Base-by-base conservation (phyloP, 1,140 invertebrate genomes). In the Brachionus manjavacas region DNA sequence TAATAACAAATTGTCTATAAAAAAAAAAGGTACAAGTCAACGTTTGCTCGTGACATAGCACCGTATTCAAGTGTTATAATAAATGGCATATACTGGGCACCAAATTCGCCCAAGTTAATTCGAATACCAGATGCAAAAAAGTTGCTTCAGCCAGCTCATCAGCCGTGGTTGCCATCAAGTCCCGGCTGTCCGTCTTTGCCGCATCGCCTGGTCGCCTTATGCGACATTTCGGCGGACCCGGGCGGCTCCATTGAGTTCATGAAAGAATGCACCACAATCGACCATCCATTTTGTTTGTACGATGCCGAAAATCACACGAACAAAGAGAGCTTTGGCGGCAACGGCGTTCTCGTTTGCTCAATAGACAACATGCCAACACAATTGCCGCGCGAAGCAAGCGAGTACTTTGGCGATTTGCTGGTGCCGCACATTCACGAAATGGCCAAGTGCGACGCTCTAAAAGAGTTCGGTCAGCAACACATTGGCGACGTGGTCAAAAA, bases 311-410 rank as follows among this genome's bases (percentile, higher is more conserved):
- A 92, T 94, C 87, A 84, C 46, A 74, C 68, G 28, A 74, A 72
- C 20, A 52, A 55, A n/a, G 83, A 84, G 12, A 72, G 70, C 25
- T 49, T 86, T 41, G 49, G 55, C 46, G 83, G 83, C n/a, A 74
- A 55, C 0, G 98, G 98, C 23, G 96, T 99, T 2, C 90, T 99
- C 68, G 96, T 99, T 1, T 99, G 98, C 88, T 97, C 95, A 4
- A 99, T 99, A 85, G 97, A 99, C 90, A 99, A 99, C 89, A 99
- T 99, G 97, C 98, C 98, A 1, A 99, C 98, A 0, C 98, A 99
- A 88, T 90, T 99, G 52, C 98, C 98, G 0, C 91, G 94, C 49
- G 97, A 99, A 89, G 93, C 97, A 0, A 99, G 97, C 0, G 96
- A 99, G 87, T 96, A 96, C 88, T 99, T 99, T 89, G 97, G 97